phyloP scores from a whole-genome alignment of 1,140 invertebrate species.

The Zaprionus camerounensis region DNA sequence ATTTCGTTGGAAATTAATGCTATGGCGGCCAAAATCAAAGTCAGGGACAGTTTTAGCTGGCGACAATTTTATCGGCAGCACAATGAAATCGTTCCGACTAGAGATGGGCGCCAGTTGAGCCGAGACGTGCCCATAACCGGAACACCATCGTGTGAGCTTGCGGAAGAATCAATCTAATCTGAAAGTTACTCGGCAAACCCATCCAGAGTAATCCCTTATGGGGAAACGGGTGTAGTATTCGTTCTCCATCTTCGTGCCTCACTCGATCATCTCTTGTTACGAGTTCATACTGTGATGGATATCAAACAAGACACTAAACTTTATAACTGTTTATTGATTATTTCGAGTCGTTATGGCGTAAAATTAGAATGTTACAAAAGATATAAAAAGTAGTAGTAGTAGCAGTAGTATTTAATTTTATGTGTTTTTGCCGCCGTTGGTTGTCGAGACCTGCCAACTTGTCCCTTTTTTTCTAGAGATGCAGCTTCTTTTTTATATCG shows the following conservation, averaged over 20 bases:
- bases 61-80: slow-evolving; percentile 83
- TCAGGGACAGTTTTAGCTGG: slow-evolving; percentile 73
- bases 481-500: too few relatives aligned
- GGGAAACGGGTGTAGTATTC: background rate
- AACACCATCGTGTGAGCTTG: background rate
- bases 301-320: too few relatives aligned
- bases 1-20: slow-evolving; percentile 82
- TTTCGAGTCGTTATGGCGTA: too few relatives aligned
- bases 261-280: too few relatives aligned
- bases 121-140: slow-evolving; percentile 22
- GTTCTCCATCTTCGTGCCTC: background rate
- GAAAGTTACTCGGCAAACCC: background rate
- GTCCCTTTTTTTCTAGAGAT: too few relatives aligned
- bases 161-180: background rate
- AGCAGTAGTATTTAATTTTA: too few relatives aligned
- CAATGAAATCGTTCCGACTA: slow-evolving; percentile 77
- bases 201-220: background rate
- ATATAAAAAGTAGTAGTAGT: too few relatives aligned
- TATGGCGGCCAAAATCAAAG: slow-evolving; percentile 81
- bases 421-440: too few relatives aligned
- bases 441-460: too few relatives aligned
- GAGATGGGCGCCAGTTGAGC: slow-evolving; percentile 26
- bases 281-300: too few relatives aligned
- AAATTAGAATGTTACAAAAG: too few relatives aligned
- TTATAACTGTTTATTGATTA: too few relatives aligned